Conservation (phyloP, 2,888 invertebrate species). For the Macroteleia sp. region DNA sequence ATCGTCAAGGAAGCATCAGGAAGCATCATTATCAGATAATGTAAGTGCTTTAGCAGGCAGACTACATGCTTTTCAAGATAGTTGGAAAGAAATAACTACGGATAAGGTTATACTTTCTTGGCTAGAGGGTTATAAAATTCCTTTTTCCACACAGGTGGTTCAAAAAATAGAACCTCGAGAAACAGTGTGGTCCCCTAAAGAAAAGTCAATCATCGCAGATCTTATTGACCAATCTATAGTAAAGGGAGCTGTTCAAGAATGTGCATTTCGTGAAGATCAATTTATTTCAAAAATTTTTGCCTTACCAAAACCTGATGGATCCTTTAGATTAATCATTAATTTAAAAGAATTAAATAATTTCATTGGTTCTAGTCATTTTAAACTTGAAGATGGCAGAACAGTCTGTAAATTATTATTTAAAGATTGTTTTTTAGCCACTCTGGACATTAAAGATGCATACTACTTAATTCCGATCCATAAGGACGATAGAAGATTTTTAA, state of each 20-base stretch:
- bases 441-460: too few relatives aligned
- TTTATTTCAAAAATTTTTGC: slow-evolving; percentile 20
- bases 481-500: too few relatives aligned
- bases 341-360: slow-evolving; percentile 33
- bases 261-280: neutral
- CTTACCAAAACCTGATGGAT: slow-evolving; percentile 22
- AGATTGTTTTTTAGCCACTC: too few relatives aligned
- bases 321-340: slow-evolving; percentile 31
- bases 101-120: too few relatives aligned
- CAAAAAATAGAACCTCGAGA: neutral
- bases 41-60: too few relatives aligned
- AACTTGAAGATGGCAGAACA: slow-evolving; percentile 53
- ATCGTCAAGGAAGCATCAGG: too few relatives aligned
- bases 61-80: too few relatives aligned
- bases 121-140: neutral
- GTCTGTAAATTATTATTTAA: too few relatives aligned
- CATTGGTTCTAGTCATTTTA: slow-evolving; percentile 29
- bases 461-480: too few relatives aligned
- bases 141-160: neutral
- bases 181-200: neutral
- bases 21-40: too few relatives aligned
- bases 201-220: neutral
- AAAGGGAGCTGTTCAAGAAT: neutral
- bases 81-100: too few relatives aligned
- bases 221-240: neutral